Conservation (phyloP, 1,140 invertebrate genomes). For the Drosophila ercepeae region DNA sequence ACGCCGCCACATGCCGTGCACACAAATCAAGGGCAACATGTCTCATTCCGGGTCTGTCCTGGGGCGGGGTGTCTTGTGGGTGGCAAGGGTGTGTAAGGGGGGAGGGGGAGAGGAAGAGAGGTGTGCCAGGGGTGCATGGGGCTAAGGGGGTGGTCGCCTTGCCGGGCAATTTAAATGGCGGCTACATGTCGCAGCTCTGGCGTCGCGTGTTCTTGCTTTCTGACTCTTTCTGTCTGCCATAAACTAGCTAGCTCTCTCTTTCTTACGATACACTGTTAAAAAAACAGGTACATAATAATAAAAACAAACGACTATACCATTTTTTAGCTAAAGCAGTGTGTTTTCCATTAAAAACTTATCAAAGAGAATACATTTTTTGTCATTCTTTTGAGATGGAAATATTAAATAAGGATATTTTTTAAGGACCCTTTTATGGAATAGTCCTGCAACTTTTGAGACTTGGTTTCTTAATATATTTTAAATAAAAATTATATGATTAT, state of each 20-base stretch:
- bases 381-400: too few species aligned
- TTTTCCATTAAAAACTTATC: too few species aligned
- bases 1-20: slow-evolving; percentile 79
- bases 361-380: too few species aligned
- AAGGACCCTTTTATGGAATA: too few species aligned
- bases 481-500: too few species aligned
- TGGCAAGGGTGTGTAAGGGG: neutral
- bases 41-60: slow-evolving; percentile 58
- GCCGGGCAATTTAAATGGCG: slow-evolving; percentile 71
- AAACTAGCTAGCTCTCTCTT: slow-evolving; percentile 1
- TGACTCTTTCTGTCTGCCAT: slow-evolving; percentile 15
- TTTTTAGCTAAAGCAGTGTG: too few species aligned
- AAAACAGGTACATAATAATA: neutral
- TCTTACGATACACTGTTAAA: neutral
- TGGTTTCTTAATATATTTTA: too few species aligned
- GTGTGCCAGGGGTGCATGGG: neutral
- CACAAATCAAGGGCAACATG: slow-evolving; percentile 81
- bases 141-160: slow-evolving; percentile 61
- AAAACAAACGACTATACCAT: too few species aligned
- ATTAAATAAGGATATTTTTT: too few species aligned
- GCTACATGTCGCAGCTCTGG: slow-evolving; percentile 69
- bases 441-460: too few species aligned
- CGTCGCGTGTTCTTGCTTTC: slow-evolving; percentile 58
- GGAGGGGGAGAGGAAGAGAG: too few species aligned
- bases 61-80: neutral